These are phyloP conservation scores for Mus spicilegus DNA, from an alignment of 2,113 vertebrate genomes.

Conservation along the genomic window DNA sequence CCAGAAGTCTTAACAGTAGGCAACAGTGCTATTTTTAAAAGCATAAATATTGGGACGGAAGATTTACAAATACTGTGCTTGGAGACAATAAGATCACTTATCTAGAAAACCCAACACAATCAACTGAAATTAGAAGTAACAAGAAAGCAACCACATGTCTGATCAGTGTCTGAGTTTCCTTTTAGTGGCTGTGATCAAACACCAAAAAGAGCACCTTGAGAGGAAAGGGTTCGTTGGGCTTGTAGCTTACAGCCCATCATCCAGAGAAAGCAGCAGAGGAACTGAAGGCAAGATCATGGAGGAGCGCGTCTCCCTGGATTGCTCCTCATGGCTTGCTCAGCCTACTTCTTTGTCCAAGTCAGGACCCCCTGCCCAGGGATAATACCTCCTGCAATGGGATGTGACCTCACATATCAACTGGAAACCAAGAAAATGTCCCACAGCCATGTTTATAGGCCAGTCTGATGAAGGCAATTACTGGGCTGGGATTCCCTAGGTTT, in stretches of 20 bases:
- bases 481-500: neutral
- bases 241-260: neutral
- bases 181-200: neutral
- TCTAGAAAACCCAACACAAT: slow-evolving; percentile 33
- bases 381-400: neutral
- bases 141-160: neutral
- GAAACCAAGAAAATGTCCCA: neutral
- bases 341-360: neutral
- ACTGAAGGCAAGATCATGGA: neutral
- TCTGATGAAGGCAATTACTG: neutral
- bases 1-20: neutral
- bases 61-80: neutral
- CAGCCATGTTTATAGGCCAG: neutral
- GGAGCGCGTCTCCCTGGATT: neutral
- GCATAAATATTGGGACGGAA: slow-evolving; percentile 6
- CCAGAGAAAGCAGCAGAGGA: neutral
- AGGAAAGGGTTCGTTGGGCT: neutral
- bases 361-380: neutral
- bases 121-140: neutral
- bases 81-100: neutral
- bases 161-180: neutral
- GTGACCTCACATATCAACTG: neutral
- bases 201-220: neutral
- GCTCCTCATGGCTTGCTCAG: too few species aligned
- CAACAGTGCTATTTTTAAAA: slow-evolving; percentile 21